phyloP scores from a whole-genome alignment of 2,797 vertebrate genomes.

The Buceros bicornis region DNA sequence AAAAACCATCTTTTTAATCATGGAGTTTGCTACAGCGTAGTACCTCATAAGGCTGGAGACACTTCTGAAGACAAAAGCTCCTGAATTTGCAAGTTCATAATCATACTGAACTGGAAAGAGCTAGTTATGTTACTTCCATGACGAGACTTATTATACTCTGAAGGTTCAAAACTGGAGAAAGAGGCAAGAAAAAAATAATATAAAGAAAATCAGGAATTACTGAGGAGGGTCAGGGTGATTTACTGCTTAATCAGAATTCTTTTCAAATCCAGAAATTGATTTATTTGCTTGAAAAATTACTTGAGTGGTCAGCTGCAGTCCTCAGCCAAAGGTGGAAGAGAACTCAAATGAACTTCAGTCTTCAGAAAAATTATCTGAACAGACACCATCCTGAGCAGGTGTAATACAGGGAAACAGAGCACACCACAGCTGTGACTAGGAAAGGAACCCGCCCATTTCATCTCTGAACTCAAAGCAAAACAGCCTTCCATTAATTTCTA shows the following conservation, averaged over 20 bases:
- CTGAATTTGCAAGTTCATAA: not conserved
- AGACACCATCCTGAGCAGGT: not conserved
- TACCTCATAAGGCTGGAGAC: not conserved
- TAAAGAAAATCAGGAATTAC: not conserved
- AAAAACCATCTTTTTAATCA: not conserved
- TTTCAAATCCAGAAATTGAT: not conserved
- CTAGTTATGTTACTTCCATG: not conserved
- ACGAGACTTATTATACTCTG: not conserved
- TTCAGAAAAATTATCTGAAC: not conserved
- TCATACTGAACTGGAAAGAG: not conserved
- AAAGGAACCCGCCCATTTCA: not conserved
- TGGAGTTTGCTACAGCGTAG: not conserved
- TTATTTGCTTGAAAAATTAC: not conserved
- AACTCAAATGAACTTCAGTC: not conserved
- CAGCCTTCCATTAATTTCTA: not conserved
- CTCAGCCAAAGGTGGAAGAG: not conserved
- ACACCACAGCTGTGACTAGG: not conserved
- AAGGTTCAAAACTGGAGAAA: not conserved
- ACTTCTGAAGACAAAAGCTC: not conserved
- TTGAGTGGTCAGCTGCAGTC: not conserved
- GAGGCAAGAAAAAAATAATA: not conserved
- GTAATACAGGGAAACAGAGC: not conserved
- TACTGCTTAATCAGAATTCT: not conserved
- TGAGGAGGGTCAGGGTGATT: accelerated
- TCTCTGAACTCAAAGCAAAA: not conserved